Conservation (phyloP, 2,888 invertebrate genomes). For the Eulithis prunata region DNA sequence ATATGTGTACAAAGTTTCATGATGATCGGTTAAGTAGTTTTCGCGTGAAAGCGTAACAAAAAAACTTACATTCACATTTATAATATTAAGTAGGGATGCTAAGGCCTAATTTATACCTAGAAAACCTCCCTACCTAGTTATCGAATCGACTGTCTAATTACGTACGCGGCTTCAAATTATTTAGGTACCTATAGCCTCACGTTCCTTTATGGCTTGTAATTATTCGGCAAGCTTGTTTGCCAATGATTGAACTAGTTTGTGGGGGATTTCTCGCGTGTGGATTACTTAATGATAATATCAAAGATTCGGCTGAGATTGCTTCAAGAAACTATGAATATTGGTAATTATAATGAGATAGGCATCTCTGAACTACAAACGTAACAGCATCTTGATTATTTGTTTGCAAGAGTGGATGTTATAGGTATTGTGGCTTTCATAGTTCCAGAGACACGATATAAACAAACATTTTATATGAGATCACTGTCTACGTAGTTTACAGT, state of each 20-base stretch:
- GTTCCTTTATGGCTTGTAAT: conserved; percentile 12
- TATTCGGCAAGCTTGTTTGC: conserved; percentile 11
- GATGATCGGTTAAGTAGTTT: too few species aligned
- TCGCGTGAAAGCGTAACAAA: too few species aligned
- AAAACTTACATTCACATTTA: too few species aligned
- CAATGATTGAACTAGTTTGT: conserved; percentile 9
- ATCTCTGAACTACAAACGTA: background rate
- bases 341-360: conserved; percentile 1
- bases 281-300: background rate
- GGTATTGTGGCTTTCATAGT: too few species aligned
- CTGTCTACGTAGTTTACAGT: too few species aligned
- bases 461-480: too few species aligned
- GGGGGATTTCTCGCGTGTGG: conserved; percentile 6
- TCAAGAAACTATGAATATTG: conserved; percentile 1
- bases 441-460: too few species aligned
- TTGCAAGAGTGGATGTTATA: too few species aligned
- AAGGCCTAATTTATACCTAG: too few species aligned
- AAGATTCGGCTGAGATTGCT: background rate
- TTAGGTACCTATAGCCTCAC: conserved; percentile 2
- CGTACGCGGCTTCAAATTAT: conserved; percentile 4
- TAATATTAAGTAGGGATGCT: too few species aligned
- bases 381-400: background rate
- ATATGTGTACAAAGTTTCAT: too few species aligned
- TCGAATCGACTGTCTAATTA: background rate
- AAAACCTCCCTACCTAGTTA: too few species aligned